A percentile compares a stretch with the other conserved stretches of the same genome.
Evolutionary conservation across 2,888 invertebrate genomes (phyloP).

Genomic region (Drosophila gaucha): DNA sequence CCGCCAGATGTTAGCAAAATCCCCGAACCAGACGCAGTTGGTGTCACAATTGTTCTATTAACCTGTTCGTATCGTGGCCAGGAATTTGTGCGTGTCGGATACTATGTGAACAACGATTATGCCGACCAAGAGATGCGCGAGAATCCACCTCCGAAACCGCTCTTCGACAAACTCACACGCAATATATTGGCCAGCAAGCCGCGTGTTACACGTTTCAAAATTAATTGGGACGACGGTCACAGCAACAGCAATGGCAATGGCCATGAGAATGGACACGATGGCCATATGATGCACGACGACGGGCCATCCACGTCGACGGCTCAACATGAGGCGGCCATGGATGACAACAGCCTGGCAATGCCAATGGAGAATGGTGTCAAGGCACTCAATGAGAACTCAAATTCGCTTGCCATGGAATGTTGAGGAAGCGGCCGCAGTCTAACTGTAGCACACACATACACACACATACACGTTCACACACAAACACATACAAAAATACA

Average conservation of each 20-base stretch:
- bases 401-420: constrained; percentile 85
- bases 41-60: constrained; percentile 97
- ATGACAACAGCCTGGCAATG: constrained; percentile 83
- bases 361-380: constrained; percentile 82
- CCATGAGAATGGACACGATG: constrained; percentile 66
- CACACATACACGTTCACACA: constrained; percentile 8
- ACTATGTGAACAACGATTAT: constrained; percentile 99
- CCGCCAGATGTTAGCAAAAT: constrained; percentile 97
- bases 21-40: constrained; percentile 98
- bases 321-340: constrained; percentile 72
- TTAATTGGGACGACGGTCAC: constrained; percentile 95
- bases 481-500: constrained; percentile 13
- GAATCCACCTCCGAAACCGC: constrained; percentile 96
- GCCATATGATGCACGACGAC: constrained; percentile 55
- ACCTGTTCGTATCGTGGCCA: constrained; percentile 97
- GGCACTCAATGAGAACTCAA: constrained; percentile 84
- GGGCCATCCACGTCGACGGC: constrained; percentile 69
- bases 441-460: constrained; percentile 18
- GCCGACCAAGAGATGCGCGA: constrained; percentile 96
- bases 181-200: constrained; percentile 92
- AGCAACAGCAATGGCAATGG: constrained; percentile 73
- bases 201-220: constrained; percentile 97
- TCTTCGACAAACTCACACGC: constrained; percentile 94
- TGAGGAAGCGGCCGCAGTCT: constrained; percentile 54
- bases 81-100: constrained; percentile 98